phyloP scores from a whole-genome alignment of 2,888 invertebrate genomes.

The Anodontia alba region DNA sequence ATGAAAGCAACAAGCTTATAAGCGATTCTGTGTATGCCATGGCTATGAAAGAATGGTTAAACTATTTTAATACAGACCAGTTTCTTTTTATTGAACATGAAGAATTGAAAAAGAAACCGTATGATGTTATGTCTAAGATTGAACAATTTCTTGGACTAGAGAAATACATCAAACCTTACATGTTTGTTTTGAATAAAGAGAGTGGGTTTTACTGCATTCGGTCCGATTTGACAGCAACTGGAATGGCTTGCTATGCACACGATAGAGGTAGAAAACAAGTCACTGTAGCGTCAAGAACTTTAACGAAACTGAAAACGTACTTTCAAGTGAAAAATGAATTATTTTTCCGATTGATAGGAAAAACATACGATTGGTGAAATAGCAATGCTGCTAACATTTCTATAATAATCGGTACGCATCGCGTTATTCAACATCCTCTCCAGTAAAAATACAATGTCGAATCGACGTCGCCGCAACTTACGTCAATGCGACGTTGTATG shows the following conservation, averaged over 20 bases:
- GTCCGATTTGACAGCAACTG: conserved; percentile 84
- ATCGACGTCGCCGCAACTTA: too few species aligned
- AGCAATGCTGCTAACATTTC: too few species aligned
- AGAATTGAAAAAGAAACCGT: conserved; percentile 72
- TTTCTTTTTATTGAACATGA: conserved; percentile 93
- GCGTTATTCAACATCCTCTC: too few species aligned
- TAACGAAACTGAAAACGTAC: conserved; percentile 74
- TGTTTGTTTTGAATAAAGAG: too few species aligned
- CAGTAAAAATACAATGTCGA: too few species aligned
- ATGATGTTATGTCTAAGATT: conserved; percentile 70
- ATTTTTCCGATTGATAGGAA: conserved; percentile 92
- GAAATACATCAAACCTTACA: conserved; percentile 86
- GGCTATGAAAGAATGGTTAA: conserved; percentile 95
- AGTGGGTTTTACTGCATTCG: too few species aligned
- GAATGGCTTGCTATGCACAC: conserved; percentile 94
- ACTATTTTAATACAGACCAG: conserved; percentile 95
- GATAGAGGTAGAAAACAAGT: conserved; percentile 95
- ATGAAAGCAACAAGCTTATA: conserved; percentile 60
- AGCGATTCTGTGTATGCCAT: conserved; percentile 84
- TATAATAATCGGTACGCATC: too few species aligned
- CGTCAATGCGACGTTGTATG: too few species aligned
- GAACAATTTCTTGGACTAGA: conserved; percentile 78
- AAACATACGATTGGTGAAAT: conserved; percentile 97
- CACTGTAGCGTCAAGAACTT: conserved; percentile 90
- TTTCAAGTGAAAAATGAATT: conserved; percentile 80